Evolutionary conservation across 1,140 invertebrate species (phyloP), one percentile per base, ranked within the genome.

Genomic region (Panulirus ornatus): DNA sequence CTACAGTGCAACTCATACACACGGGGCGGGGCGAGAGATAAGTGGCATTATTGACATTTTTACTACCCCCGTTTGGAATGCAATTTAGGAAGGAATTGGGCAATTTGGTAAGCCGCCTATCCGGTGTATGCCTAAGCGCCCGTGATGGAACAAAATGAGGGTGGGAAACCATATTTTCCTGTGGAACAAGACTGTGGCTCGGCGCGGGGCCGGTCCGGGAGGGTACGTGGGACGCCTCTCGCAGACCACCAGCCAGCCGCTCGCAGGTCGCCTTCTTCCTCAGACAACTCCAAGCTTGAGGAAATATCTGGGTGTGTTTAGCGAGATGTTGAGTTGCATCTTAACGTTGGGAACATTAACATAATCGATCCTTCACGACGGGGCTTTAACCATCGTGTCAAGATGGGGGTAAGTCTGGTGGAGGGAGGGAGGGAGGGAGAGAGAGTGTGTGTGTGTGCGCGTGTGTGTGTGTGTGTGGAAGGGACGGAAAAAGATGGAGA

Each of bases 21-120:
- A 47, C 42, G 66, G n/a, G 83, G 86, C 76, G 86, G 76, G 76
- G 78, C 63, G 30, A 63, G 58, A 82, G 86, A 88, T 88, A 88
- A 88, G 86, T 88, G 78, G 63, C 76, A 63, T 88, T 88, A 88
- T 88, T 88, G 86, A 81, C 86, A 88, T 88, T 88, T 88, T 88
- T 88, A 88, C 86, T 51, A 42, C 86, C 86, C 63, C 66, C 63
- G 75, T 87, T 87, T 78, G 85, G 85, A 87, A 88, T 81, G 86
- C 76, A 71, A 82, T 82, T 81, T 81, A 66, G 78, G 86, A 82
- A 88, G 86, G 78, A 88, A 88, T 71, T 82, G 78, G 86, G 30
- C 86, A 81, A 88, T 88, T 82, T 82, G 76, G 86, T 82, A 63
- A 78, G 85, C 73, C 75, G 75, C 85, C 85, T 87, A 78, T 79